Conservation (phyloP, 2,888 invertebrate genomes). For the Chaitophorus viminalis region DNA sequence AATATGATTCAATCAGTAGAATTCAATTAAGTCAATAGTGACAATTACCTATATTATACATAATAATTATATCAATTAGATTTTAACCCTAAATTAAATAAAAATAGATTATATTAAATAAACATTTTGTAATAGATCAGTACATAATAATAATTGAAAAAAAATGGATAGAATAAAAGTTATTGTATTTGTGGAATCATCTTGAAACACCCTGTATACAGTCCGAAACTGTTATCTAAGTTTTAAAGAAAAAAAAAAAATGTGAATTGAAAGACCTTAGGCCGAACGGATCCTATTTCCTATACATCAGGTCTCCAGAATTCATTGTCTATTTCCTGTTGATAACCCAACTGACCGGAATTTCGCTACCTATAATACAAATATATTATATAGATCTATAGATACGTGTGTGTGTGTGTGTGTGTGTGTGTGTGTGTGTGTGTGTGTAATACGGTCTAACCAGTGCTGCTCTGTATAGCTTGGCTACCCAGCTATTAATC, state of each 20-base stretch:
- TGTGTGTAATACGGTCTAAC: neutral
- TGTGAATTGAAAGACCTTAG: neutral
- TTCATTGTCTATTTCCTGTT: slow-evolving; percentile 10
- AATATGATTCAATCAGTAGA: too few species aligned
- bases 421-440: neutral
- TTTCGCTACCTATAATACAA: neutral
- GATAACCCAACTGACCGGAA: slow-evolving; percentile 17
- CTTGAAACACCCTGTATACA: too few species aligned
- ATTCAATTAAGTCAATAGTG: too few species aligned
- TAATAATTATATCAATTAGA: too few species aligned
- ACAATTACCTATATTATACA: too few species aligned
- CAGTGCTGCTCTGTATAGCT: neutral
- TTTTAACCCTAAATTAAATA: too few species aligned
- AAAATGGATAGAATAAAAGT: too few species aligned
- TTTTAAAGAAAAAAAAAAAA: slow-evolving; percentile 16
- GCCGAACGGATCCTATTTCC: slow-evolving; percentile 15
- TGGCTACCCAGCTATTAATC: slow-evolving; percentile 40
- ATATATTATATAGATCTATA: neutral
- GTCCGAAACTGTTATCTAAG: slow-evolving; percentile 10
- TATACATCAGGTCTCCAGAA: neutral
- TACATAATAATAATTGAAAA: too few species aligned
- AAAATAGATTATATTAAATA: too few species aligned
- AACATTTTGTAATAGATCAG: too few species aligned
- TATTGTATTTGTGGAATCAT: too few species aligned
- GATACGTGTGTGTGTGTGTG: neutral